phyloP scores from a whole-genome alignment of 2,888 invertebrate genomes.

The Erebia epiphron region DNA sequence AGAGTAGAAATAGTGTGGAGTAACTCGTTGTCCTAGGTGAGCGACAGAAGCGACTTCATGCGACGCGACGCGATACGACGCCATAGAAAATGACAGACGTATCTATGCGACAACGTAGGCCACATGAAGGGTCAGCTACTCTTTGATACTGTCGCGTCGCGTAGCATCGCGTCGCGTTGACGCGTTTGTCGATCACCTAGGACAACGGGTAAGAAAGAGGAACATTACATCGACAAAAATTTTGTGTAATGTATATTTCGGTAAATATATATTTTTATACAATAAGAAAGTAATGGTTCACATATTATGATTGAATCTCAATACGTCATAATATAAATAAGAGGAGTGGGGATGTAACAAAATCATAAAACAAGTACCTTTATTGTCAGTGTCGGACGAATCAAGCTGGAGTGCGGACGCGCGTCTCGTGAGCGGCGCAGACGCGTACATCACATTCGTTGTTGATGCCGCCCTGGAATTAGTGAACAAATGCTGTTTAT shows the following conservation, averaged over 20 bases:
- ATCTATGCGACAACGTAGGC: too few species aligned
- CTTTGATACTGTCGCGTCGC: too few species aligned
- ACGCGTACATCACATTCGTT: slow-evolving; percentile 92
- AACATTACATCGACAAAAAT: not conserved
- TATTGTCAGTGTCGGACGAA: slow-evolving; percentile 85
- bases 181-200: too few species aligned
- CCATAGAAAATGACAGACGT: too few species aligned
- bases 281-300: not conserved
- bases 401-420: slow-evolving; percentile 93
- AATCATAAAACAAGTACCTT: slow-evolving; percentile 63
- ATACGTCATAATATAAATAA: not conserved
- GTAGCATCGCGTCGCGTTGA: too few species aligned
- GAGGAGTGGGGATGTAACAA: slow-evolving; percentile 7
- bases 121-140: too few species aligned
- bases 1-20: not conserved
- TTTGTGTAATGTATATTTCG: slow-evolving; percentile 4
- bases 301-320: not conserved
- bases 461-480: slow-evolving; percentile 91
- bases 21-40: too few species aligned
- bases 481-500: not conserved
- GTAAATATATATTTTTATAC: not conserved
- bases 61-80: too few species aligned
- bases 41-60: too few species aligned
- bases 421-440: slow-evolving; percentile 90
- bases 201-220: not conserved